These are phyloP conservation scores for Bombyx mandarina DNA, from an alignment of 1,140 invertebrate genomes.

Conservation along the genomic window DNA sequence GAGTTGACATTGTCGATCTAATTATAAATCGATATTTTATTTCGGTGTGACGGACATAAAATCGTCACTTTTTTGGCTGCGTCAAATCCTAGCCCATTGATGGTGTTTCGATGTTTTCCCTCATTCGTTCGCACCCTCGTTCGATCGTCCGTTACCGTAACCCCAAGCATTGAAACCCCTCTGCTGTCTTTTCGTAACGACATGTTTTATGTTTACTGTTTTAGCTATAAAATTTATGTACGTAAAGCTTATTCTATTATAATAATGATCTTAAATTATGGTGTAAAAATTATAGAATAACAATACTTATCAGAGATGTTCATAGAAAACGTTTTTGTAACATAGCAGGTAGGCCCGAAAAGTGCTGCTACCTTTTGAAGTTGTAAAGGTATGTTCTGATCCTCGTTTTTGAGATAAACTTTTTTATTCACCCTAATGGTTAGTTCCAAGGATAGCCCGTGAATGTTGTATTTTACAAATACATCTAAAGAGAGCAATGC, in stretches of 20 bases:
- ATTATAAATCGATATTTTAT: slow-evolving; percentile 5
- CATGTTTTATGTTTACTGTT: slow-evolving; percentile 10
- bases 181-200: slow-evolving; percentile 14
- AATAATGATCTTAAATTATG: no score
- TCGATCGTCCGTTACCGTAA: slow-evolving; percentile 32
- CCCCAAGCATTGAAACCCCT: slow-evolving; percentile 51
- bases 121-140: slow-evolving; percentile 49
- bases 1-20: slow-evolving; percentile 1
- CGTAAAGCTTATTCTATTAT: no score
- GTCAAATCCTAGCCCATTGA: slow-evolving; percentile 32
- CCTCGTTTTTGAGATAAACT: no score
- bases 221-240: no score
- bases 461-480: no score
- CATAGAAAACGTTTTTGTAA: background rate
- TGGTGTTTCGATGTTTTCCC: slow-evolving; percentile 51
- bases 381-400: no score
- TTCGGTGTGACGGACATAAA: background rate
- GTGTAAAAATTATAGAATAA: no score
- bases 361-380: no score
- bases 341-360: background rate
- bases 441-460: no score
- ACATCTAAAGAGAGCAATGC: no score
- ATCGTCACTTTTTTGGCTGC: slow-evolving; percentile 15
- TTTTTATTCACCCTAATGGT: no score
- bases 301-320: background rate